A percentile compares a stretch with the other conserved stretches of the same genome.
phyloP scores from a whole-genome alignment of 2,888 invertebrate genomes.

The Euplagia quadripunctaria region DNA sequence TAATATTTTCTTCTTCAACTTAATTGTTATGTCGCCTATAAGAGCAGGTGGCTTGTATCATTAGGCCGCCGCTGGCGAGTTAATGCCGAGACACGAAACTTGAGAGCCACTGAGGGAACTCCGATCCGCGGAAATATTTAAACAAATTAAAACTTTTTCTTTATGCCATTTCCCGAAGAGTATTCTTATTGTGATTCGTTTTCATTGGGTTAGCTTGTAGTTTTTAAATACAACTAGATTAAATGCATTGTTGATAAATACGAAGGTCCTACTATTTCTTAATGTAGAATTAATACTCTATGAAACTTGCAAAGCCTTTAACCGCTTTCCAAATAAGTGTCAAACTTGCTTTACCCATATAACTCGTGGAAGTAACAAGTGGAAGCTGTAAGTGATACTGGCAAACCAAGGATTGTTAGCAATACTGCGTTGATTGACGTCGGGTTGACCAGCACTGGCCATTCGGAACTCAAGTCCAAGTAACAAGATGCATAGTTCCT shows the following conservation, averaged over 20 bases:
- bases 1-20: constrained; percentile 85
- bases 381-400: constrained; percentile 39
- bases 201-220: constrained; percentile 70
- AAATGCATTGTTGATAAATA: constrained; percentile 16
- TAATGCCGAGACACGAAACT: constrained; percentile 78
- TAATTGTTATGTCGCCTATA: constrained; percentile 86
- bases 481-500: constrained; percentile 69
- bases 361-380: constrained; percentile 36
- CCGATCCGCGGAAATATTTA: constrained; percentile 81
- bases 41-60: constrained; percentile 84
- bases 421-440: constrained; percentile 79
- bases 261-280: constrained; percentile 2
- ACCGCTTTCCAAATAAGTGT: constrained; percentile 38
- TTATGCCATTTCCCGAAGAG: constrained; percentile 73
- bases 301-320: constrained; percentile 4
- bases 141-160: constrained; percentile 86
- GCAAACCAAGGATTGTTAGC: constrained; percentile 62
- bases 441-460: constrained; percentile 76
- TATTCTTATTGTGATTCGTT: constrained; percentile 74
- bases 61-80: constrained; percentile 78
- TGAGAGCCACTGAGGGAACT: constrained; percentile 71
- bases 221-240: constrained; percentile 44
- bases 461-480: constrained; percentile 62
- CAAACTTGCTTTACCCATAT: constrained; percentile 40
- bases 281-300: not conserved